phyloP scores from a whole-genome alignment of 2,113 vertebrate species.

The Pollachius pollachius region DNA sequence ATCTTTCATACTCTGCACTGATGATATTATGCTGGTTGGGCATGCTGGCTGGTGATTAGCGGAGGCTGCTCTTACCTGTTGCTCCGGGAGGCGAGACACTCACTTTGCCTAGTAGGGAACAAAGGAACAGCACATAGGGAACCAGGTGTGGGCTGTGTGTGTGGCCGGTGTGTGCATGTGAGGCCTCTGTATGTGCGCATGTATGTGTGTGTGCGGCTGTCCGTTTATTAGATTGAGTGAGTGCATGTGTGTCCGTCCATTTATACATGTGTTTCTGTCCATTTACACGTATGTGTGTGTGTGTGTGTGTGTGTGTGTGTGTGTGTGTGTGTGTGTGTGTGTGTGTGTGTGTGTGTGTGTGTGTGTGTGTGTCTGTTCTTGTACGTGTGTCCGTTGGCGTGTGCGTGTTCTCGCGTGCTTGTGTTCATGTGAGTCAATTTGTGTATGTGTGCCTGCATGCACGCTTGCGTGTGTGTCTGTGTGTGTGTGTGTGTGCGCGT shows the following conservation, averaged over 20 bases:
- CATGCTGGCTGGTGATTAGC: not conserved
- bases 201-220: not conserved
- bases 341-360: too few species aligned
- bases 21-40: not conserved
- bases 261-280: constrained; percentile 16
- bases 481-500: constrained; percentile 39
- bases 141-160: not conserved
- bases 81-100: too few species aligned
- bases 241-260: not conserved
- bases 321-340: too few species aligned
- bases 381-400: constrained; percentile 16
- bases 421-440: constrained; percentile 12
- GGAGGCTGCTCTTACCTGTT: not conserved
- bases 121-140: too few species aligned
- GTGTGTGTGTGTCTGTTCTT: too few species aligned
- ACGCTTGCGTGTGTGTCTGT: constrained; percentile 12
- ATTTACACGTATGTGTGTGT: too few species aligned
- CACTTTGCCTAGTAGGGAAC: too few species aligned
- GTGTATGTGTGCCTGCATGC: constrained; percentile 9
- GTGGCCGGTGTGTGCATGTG: not conserved
- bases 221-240: not conserved
- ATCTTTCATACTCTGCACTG: constrained; percentile 6
- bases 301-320: too few species aligned
- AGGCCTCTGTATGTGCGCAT: not conserved
- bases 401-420: not conserved